These are phyloP conservation scores for Pygmarrhopalites habei DNA, from an alignment of 1,140 invertebrate genomes.

Conservation along the genomic window DNA sequence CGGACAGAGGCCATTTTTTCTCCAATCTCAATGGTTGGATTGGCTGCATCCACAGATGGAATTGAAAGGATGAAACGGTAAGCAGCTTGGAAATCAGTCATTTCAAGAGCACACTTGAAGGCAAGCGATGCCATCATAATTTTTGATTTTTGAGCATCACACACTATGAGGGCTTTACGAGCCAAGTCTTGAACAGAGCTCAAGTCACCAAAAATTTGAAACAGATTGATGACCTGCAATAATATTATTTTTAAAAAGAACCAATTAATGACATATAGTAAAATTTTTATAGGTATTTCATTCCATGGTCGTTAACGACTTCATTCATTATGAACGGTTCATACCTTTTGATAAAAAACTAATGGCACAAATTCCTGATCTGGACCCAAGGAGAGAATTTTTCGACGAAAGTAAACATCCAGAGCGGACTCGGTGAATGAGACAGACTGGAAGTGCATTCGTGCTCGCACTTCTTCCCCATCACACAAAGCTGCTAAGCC, in stretches of 20 bases:
- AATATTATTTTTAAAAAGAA: too few species aligned
- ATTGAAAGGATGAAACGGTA: conserved; percentile 28
- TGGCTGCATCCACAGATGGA: conserved; percentile 5
- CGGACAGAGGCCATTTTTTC: conserved; percentile 29
- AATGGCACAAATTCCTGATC: not conserved
- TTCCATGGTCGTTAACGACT: not conserved
- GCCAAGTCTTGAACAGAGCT: conserved; percentile 26
- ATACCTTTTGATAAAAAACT: conserved; percentile 20
- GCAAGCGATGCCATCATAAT: conserved; percentile 30
- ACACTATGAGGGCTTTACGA: conserved; percentile 12
- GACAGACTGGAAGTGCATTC: conserved; percentile 23
- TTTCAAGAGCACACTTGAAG: conserved; percentile 32
- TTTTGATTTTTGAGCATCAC: conserved; percentile 4
- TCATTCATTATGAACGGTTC: not conserved
- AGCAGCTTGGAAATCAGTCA: conserved; percentile 29
- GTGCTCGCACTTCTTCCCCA: conserved; percentile 13
- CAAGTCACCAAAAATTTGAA: conserved; percentile 30
- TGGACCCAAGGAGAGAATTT: conserved; percentile 18
- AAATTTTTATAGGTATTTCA: not conserved
- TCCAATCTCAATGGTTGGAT: conserved; percentile 1
- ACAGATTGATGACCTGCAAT: conserved; percentile 28
- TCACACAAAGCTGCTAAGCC: conserved; percentile 24
- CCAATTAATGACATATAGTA: not conserved
- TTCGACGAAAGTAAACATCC: conserved; percentile 23
- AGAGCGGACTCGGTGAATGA: conserved; percentile 6